phyloP scores from a whole-genome alignment of 2,797 vertebrate genomes.

The Nyctalus aviator region DNA sequence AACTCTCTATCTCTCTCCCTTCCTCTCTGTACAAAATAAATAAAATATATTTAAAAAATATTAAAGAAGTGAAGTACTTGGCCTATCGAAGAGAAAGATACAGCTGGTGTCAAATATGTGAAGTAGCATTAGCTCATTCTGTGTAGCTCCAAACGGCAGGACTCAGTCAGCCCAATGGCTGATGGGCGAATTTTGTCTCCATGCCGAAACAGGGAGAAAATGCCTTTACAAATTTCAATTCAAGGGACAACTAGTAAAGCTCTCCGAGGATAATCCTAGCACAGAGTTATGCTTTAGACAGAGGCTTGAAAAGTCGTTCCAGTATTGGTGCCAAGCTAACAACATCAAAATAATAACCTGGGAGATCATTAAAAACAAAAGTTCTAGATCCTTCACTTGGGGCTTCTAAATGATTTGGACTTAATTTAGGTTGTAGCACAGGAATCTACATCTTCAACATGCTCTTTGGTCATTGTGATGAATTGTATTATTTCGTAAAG shows the following conservation, averaged over 20 bases:
- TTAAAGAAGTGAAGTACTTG: constrained; percentile 23
- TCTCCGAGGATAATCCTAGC: neutral
- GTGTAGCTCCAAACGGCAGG: neutral
- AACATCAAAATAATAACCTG: neutral
- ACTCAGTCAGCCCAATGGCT: neutral
- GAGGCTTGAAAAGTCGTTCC: neutral
- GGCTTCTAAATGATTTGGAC: neutral
- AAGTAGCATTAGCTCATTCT: neutral
- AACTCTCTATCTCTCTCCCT: too few species aligned
- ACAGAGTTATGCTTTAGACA: neutral
- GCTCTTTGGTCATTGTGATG: neutral
- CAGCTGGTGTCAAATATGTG: neutral
- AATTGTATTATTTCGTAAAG: constrained; percentile 31
- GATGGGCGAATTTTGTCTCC: neutral
- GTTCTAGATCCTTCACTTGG: neutral
- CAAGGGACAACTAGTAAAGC: neutral
- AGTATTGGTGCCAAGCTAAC: neutral
- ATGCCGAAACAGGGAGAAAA: neutral
- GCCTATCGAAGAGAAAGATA: neutral
- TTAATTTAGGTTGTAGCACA: neutral
- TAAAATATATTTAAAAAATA: too few species aligned
- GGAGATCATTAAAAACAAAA: neutral
- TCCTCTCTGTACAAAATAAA: too few species aligned
- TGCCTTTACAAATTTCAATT: neutral
- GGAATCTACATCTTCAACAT: neutral